Evolutionary conservation across 2,888 invertebrate genomes (phyloP), one percentile per base, ranked within the genome.

Genomic region (Cephus sareptanus): DNA sequence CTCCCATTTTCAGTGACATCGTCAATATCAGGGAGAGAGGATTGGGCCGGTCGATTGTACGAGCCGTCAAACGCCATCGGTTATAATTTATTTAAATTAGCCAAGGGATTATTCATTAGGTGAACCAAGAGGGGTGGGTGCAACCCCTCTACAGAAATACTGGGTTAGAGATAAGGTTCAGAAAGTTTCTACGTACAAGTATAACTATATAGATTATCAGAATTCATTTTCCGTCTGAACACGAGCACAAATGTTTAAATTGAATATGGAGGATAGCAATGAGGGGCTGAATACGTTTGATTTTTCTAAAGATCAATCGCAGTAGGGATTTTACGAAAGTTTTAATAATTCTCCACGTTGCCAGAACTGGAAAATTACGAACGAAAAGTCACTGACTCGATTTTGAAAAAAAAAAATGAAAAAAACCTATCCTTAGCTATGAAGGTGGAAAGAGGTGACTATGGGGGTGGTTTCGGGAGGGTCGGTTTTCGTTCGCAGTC

Each of bases 21-120:
- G 82, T 90, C 89, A 89, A 89, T 90, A 89, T 83, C 82, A 78
- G 79, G 77, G 85, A 83, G 83, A 75, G 71, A 68, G 78, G 37
- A 78, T 78, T 73, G 71, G 69, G 1, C 73, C 73, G 78, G 56
- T 56, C 78, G 83, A 88, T 88, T 87, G 81, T 81, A 77, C 84
- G 85, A 85, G 85, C 87, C 88, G 90, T 91, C 91, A 91, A 91
- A 91, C 89, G 88, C 90, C 90, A 89, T 90, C 86, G 89, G 89
- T 90, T 91, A 89, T 91, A 91, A 91, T 91, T 91, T 91, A 91
- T 91, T 90, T 87, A 90, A 91, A 91, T 91, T 89, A 91, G 87
- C 86, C 83, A 69, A 83, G 84, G 87, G 88, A 90, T 90, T 90
- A 90, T 90, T 91, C 90, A 90, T 90, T 88, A 89, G 90, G 90